These are phyloP conservation scores for Standfussiana lucernea DNA, from an alignment of 2,888 invertebrate species.

Conservation along the genomic window DNA sequence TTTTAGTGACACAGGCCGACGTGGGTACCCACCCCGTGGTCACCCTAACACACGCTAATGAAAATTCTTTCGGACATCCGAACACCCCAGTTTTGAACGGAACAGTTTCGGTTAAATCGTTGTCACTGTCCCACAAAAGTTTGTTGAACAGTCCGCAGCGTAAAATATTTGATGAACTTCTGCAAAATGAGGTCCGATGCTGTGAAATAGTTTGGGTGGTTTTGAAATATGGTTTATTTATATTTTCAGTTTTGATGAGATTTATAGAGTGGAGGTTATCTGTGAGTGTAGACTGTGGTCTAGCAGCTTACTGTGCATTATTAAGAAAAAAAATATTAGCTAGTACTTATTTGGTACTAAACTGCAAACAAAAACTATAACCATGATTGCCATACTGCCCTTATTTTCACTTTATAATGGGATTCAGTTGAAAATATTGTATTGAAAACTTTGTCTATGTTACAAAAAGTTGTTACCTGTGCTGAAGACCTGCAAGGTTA, in stretches of 20 bases:
- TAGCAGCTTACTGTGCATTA: neutral
- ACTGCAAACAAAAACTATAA: neutral
- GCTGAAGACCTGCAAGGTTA: neutral
- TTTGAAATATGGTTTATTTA: neutral
- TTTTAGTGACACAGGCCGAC: constrained; percentile 75
- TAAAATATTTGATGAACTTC: constrained; percentile 62
- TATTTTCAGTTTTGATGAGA: neutral
- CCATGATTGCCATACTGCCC: neutral
- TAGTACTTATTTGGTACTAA: neutral
- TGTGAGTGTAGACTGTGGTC: too few relatives aligned
- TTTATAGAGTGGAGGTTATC: neutral
- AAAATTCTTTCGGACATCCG: constrained; percentile 80
- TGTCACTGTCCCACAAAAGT: constrained; percentile 52
- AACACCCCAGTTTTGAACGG: constrained; percentile 63
- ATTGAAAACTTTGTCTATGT: neutral
- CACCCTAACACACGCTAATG: constrained; percentile 77
- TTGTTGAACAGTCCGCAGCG: constrained; percentile 28
- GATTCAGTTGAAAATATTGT: neutral
- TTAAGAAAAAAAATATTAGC: neutral
- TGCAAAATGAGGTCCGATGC: constrained; percentile 24
- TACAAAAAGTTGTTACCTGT: neutral
- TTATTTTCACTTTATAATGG: neutral
- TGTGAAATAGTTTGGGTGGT: constrained; percentile 28
- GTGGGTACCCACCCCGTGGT: constrained; percentile 72
- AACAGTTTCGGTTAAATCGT: constrained; percentile 63